Conservation (phyloP, 1,140 invertebrate genomes). For the Sinella curviseta region DNA sequence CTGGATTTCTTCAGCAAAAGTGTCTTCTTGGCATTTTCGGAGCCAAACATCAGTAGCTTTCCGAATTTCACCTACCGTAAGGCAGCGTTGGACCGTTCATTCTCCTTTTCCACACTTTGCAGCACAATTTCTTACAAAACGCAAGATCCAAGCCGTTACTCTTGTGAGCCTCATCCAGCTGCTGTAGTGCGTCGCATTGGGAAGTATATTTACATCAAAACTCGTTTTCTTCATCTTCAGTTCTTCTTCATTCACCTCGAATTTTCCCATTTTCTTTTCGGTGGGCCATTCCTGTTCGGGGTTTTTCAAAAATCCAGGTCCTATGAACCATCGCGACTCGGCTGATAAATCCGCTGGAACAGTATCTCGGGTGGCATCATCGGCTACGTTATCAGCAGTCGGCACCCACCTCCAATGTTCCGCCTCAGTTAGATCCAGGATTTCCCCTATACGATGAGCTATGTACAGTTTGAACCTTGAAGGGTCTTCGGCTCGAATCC, state of each 20-base stretch:
- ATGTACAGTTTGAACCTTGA: slow-evolving; percentile 41
- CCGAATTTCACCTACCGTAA: background rate
- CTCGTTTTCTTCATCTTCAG: background rate
- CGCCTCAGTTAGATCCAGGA: slow-evolving; percentile 35
- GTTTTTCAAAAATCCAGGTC: slow-evolving; percentile 29
- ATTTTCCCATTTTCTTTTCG: background rate
- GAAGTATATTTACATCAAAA: background rate
- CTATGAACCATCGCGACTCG: slow-evolving; percentile 35
- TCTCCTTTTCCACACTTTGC: background rate
- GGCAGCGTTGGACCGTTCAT: background rate
- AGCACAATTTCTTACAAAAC: background rate
- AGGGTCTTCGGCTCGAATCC: slow-evolving; percentile 31
- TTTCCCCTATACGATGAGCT: slow-evolving; percentile 45
- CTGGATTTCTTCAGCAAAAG: background rate
- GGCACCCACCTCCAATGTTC: slow-evolving; percentile 45
- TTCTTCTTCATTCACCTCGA: background rate
- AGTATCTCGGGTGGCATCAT: slow-evolving; percentile 30
- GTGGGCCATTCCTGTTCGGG: slow-evolving; percentile 16
- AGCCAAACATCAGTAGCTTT: background rate
- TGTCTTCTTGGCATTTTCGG: background rate
- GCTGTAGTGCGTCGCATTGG: background rate
- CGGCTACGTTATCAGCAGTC: slow-evolving; percentile 42
- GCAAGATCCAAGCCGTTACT: background rate
- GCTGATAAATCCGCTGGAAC: background rate
- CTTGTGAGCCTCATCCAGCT: background rate